Percentiles rank a stretch among this genome's conserved stretches.
Evolutionary conservation across 2,113 vertebrate species (phyloP).

Genomic region (Labrus mixtus): DNA sequence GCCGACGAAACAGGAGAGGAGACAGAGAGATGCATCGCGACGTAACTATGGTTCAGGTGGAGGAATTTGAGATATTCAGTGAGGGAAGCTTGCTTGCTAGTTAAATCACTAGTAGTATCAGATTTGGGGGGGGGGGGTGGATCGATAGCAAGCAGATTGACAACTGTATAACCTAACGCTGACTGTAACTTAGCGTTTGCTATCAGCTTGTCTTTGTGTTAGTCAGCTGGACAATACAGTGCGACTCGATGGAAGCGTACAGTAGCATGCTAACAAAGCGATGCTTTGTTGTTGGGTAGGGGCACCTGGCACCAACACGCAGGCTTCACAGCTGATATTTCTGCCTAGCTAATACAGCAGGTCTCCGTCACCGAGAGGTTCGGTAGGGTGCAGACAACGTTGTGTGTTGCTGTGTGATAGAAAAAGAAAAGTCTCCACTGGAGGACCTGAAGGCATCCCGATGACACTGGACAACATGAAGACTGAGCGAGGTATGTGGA

Average conservation of each 20-base stretch:
- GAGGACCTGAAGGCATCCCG: conserved; percentile 63
- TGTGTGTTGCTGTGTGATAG: conserved; percentile 48
- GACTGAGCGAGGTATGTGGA: conserved; percentile 92
- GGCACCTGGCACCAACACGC: conserved; percentile 68
- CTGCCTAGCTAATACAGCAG: conserved; percentile 64
- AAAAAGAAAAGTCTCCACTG: conserved; percentile 28
- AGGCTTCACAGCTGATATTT: conserved; percentile 72
- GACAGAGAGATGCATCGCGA: conserved; percentile 65
- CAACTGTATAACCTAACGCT: conserved; percentile 12
- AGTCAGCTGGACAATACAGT: conserved; percentile 60
- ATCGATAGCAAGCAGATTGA: conserved; percentile 40
- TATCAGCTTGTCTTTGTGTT: conserved; percentile 66
- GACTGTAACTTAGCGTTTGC: not conserved
- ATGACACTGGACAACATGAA: conserved; percentile 91
- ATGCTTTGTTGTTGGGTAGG: conserved; percentile 82
- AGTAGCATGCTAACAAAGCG: conserved; percentile 81
- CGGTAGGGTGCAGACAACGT: conserved; percentile 32
- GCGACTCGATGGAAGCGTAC: conserved; percentile 73
- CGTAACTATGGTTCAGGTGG: conserved; percentile 60
- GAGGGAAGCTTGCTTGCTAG: conserved; percentile 50
- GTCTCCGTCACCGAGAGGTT: conserved; percentile 48
- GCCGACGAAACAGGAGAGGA: conserved; percentile 13
- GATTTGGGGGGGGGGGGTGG: too few relatives aligned
- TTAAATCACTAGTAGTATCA: conserved; percentile 28
- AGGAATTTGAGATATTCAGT: conserved; percentile 58